Percentiles rank a stretch among this genome's conserved stretches.
Conservation (phyloP, 1,140 invertebrate species). For the Trigoniulus corallinus region DNA sequence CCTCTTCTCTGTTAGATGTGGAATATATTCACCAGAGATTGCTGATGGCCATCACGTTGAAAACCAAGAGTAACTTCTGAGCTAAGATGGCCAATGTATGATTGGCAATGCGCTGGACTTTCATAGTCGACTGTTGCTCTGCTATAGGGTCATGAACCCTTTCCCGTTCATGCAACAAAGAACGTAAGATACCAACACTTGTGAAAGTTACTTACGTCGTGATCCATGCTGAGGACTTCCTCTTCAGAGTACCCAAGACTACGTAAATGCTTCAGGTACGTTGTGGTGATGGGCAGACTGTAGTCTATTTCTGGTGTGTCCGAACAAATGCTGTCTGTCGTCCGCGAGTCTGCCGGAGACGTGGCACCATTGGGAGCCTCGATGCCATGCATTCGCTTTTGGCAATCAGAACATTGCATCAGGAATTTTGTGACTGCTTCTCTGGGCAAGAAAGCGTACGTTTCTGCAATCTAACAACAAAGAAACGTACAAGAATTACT, state of each 20-base stretch:
- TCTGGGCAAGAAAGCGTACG: slow-evolving; percentile 81
- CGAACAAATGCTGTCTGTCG: not conserved
- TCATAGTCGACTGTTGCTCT: too few relatives aligned
- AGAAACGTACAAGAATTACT: slow-evolving; percentile 14
- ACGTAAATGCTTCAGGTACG: slow-evolving; percentile 51
- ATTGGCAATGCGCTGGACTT: too few relatives aligned
- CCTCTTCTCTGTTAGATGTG: too few relatives aligned
- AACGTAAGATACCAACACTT: too few relatives aligned
- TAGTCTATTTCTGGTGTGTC: slow-evolving; percentile 42
- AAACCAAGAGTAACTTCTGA: too few relatives aligned
- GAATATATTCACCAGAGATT: too few relatives aligned
- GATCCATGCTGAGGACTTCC: slow-evolving; percentile 10
- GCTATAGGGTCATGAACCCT: too few relatives aligned
- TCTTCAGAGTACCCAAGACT: slow-evolving; percentile 14
- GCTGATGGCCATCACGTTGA: too few relatives aligned
- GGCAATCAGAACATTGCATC: slow-evolving; percentile 81
- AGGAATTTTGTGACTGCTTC: slow-evolving; percentile 90
- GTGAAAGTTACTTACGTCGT: not conserved
- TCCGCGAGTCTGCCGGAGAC: slow-evolving; percentile 2
- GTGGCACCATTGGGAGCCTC: not conserved
- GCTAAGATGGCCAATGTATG: too few relatives aligned
- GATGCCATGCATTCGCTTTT: slow-evolving; percentile 50
- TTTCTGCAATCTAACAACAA: slow-evolving; percentile 75
- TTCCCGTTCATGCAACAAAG: too few relatives aligned
- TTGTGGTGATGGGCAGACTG: slow-evolving; percentile 65